A percentile compares a stretch with the other conserved stretches of the same genome.
Evolutionary conservation across 2,797 vertebrate genomes (phyloP).

Genomic region (Platyrinchus mystaceus): DNA sequence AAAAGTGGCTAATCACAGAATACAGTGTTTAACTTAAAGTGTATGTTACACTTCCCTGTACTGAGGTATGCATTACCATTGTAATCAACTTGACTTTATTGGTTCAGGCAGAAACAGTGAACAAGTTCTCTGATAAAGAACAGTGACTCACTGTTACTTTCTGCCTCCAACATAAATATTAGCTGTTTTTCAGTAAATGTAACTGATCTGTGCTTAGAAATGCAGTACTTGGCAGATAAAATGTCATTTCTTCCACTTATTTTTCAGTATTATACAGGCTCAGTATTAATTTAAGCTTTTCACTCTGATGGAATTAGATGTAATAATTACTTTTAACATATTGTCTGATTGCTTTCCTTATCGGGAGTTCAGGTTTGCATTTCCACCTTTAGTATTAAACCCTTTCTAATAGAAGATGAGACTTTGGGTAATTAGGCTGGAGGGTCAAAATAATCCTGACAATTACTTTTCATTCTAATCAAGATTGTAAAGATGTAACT

Average conservation of each 20-base stretch:
- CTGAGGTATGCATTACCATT: not conserved
- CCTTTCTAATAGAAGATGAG: not conserved
- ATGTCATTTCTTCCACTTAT: not conserved
- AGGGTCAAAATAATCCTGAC: constrained; percentile 1
- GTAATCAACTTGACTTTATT: not conserved
- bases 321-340: not conserved
- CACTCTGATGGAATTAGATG: not conserved
- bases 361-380: not conserved
- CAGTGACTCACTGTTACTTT: not conserved
- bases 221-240: not conserved
- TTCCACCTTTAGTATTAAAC: not conserved
- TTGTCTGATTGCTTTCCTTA: not conserved
- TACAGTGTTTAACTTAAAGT: not conserved
- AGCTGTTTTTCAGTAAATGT: not conserved
- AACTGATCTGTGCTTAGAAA: not conserved
- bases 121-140: not conserved
- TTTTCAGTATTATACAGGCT: not conserved
- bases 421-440: not conserved
- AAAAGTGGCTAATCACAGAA: not conserved
- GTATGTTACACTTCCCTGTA: not conserved
- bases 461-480: constrained; percentile 9
- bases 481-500: not conserved
- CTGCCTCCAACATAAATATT: not conserved
- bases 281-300: not conserved
- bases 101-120: not conserved